A percentile compares a stretch with the other conserved stretches of the same genome.
Conservation (phyloP, 2,888 invertebrate species). For the Aspidapion aeneum region DNA sequence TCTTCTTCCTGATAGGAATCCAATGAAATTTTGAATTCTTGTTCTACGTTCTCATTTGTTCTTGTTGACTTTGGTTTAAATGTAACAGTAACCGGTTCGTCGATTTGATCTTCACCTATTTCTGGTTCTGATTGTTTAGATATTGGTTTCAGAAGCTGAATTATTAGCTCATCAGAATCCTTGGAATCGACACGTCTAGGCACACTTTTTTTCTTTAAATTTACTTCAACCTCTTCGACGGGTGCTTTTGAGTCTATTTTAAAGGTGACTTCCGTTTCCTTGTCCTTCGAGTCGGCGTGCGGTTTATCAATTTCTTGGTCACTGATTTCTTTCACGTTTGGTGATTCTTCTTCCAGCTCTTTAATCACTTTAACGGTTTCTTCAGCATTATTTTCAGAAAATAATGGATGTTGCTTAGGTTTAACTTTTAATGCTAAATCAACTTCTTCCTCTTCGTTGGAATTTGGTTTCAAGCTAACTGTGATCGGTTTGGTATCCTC, state of each 20-base stretch:
- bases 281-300: constrained; percentile 19
- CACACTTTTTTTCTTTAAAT: constrained; percentile 41
- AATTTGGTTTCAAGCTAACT: constrained; percentile 78
- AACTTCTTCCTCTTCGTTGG: constrained; percentile 85
- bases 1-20: constrained; percentile 87
- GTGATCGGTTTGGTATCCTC: constrained; percentile 74
- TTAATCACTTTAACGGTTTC: constrained; percentile 66
- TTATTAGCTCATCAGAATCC: constrained; percentile 65
- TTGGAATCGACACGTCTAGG: constrained; percentile 52
- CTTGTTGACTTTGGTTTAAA: constrained; percentile 73
- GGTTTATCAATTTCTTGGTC: constrained; percentile 52
- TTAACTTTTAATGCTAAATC: constrained; percentile 82
- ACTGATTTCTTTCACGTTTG: constrained; percentile 61
- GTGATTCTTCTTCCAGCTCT: constrained; percentile 61
- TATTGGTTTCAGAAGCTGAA: constrained; percentile 70
- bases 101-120: constrained; percentile 69
- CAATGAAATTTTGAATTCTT: constrained; percentile 83
- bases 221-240: constrained; percentile 34
- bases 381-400: constrained; percentile 74
- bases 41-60: constrained; percentile 83
- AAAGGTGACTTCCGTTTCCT: constrained; percentile 28
- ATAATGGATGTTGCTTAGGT: constrained; percentile 63
- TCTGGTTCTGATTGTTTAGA: constrained; percentile 62
- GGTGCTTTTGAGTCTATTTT: constrained; percentile 24
- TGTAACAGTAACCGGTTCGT: constrained; percentile 75